Evolutionary conservation across 2,888 invertebrate genomes (phyloP), one percentile per base, ranked within the genome.

Genomic region (Acholoe squamosa): DNA sequence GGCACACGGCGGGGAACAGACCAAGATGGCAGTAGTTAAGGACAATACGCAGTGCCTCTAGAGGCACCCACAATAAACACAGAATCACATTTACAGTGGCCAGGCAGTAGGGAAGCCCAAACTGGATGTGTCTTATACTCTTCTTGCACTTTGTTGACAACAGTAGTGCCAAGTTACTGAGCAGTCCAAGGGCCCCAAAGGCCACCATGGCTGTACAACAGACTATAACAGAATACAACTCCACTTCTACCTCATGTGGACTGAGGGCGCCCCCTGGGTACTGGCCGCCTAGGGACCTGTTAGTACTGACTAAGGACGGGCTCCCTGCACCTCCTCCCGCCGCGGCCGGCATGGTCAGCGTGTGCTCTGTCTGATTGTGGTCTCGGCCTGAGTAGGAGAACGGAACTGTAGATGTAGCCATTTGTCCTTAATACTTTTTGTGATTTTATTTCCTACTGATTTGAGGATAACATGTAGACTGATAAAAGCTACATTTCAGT

Each of bases 1-100:
- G 89, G 52, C 91, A 91, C 54, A 91, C 43, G 51, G 51, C 52
- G 0, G 76, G 31, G 31, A 56, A 84, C 28, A 76, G 54, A 0
- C 90, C 89, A 0, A 80, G 22, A 43, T 84, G 76, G 33, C 61
- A 43, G 54, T 71, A 77, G 28, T 90, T 91, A 0, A 84, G 19
- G n/a, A 52, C 43, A 0, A 91, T 43, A 10, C 90, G 89, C 14
- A 86, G 51, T 14, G 61, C 71, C 51, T 90, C 89, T 3, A 91
- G 71, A 7, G 91, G 91, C 52, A 89, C 71, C 91, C 91, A 91
- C 16, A 84, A 67, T 12, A 89, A 28, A 61, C 89, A 90, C 22
- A 90, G 51, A n/a, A 90, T 19, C 3, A 90, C 31, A 76, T 91
- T 90, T 28, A 67, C 84, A 16, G 25, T 43, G 84, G 76, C 71